Base-by-base conservation (phyloP, 2,888 invertebrate species). In the Furcula furcula region DNA sequence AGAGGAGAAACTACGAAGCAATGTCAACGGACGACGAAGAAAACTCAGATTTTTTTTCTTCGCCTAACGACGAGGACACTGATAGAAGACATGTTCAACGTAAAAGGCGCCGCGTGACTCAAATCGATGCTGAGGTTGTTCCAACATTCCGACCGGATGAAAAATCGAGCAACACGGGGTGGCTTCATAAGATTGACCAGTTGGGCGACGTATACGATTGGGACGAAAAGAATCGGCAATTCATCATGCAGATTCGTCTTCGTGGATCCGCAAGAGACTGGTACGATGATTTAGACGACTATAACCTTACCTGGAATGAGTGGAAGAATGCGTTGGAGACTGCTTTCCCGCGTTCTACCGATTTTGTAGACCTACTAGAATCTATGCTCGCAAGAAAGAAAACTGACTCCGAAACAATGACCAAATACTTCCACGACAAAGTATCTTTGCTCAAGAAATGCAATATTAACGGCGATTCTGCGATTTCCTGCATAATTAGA, bases 181-280 rank as follows among this genome's bases (percentile, higher is more conserved):
- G 61, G 58, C 15, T 62, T 7, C 47, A 57, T 20, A 63, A 57
- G 33, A 62, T 65, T 14, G 65, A 60, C 10, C 58, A 60, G 18
- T 40, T 63, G 0, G 63, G 61, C 0, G 51, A 59, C 6, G 41
- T 65, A 1, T 58, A 58, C 29, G 55, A 46, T 0, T 59, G 59
- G 57, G 12, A 39, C 10, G 12, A 19, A 10, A 38, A 10, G 7
- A 41, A 49, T 6, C 34, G 37, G 0, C 37, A 36, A 14, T 51
- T 53, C 4, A 19, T 52, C 0, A 54, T 61, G 55, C 55, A 55
- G n/a, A n/a, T n/a, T n/a, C n/a, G n/a, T n/a, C n/a, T n/a, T n/a
- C n/a, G n/a, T n/a, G n/a, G n/a, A n/a, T n/a, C n/a, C 0, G 59
- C 59, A 1, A 34, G 52, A 20, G 26, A 38, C 1, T 58, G 58